phyloP scores from a whole-genome alignment of 2,888 invertebrate genomes.

The Troides helena region DNA sequence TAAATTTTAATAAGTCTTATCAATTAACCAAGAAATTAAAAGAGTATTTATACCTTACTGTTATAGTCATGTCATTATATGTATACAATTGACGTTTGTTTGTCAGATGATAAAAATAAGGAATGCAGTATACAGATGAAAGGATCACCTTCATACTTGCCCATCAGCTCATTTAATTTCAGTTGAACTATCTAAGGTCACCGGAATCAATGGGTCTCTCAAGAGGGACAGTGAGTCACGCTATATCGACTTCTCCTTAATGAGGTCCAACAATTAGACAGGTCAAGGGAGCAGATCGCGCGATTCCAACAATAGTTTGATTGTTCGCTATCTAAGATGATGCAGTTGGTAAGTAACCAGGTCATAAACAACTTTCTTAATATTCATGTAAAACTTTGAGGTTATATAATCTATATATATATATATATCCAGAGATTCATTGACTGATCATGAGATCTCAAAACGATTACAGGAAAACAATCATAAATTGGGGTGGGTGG shows the following conservation, averaged over 20 bases:
- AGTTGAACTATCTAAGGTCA: conserved; percentile 4
- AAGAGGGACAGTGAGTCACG: conserved; percentile 8
- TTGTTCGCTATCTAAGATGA: not conserved
- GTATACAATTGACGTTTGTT: not conserved
- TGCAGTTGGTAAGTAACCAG: not conserved
- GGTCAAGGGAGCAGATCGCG: not conserved
- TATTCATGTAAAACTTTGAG: not conserved
- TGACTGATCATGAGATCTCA: no score
- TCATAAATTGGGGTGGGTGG: no score
- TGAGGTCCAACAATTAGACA: not conserved
- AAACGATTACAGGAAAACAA: no score
- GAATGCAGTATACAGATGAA: not conserved
- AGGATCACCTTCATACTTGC: not conserved
- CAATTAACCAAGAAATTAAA: no score
- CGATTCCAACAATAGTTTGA: not conserved
- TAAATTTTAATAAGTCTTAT: no score
- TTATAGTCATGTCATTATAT: not conserved
- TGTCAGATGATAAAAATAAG: not conserved
- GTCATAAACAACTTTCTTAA: not conserved
- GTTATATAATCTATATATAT: no score
- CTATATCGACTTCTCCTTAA: conserved; percentile 12
- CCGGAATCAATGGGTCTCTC: conserved; percentile 13
- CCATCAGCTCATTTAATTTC: not conserved
- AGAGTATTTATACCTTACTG: not conserved
- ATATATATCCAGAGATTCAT: no score